A percentile compares a stretch with the other conserved stretches of the same genome.
Evolutionary conservation across 2,113 vertebrate genomes (phyloP).

Genomic region (Thalassarche chlororhynchos): DNA sequence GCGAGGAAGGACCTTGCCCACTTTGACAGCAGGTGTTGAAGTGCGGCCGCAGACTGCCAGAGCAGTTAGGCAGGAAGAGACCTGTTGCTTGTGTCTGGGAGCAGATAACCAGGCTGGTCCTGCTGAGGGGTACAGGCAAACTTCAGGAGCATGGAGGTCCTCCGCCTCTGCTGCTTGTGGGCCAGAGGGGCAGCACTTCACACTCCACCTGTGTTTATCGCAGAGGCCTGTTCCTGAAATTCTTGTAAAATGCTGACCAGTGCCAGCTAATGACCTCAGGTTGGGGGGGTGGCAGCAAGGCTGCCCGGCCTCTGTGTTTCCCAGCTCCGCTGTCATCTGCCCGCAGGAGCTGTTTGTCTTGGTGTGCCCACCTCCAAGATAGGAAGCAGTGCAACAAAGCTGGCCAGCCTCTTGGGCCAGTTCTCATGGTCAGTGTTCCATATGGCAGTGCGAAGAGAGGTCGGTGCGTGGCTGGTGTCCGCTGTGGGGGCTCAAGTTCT

Average conservation of each 20-base stretch:
- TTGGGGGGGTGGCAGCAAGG: fast-evolving
- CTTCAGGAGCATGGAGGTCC: not conserved
- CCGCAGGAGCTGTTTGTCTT: not conserved
- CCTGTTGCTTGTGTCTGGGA: not conserved
- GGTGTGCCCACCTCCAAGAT: not conserved
- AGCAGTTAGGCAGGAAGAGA: not conserved
- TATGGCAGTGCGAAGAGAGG: not conserved
- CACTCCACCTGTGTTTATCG: fast-evolving
- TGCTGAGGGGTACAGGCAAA: not conserved
- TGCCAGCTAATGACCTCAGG: not conserved
- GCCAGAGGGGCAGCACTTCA: not conserved
- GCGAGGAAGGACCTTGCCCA: not conserved
- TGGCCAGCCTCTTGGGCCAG: not conserved
- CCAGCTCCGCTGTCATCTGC: not conserved
- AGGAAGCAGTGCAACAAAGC: not conserved
- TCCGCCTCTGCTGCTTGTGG: not conserved
- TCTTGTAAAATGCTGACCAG: not conserved
- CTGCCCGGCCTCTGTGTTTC: not conserved
- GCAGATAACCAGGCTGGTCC: not conserved
- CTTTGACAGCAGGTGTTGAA: not conserved
- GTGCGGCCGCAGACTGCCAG: fast-evolving
- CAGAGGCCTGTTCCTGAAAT: not conserved
- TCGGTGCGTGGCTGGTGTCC: fast-evolving
- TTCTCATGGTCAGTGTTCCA: not conserved
- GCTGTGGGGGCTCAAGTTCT: fast-evolving